These are phyloP conservation scores for Morpho deidamia DNA, from an alignment of 2,888 invertebrate genomes.

Conservation along the genomic window DNA sequence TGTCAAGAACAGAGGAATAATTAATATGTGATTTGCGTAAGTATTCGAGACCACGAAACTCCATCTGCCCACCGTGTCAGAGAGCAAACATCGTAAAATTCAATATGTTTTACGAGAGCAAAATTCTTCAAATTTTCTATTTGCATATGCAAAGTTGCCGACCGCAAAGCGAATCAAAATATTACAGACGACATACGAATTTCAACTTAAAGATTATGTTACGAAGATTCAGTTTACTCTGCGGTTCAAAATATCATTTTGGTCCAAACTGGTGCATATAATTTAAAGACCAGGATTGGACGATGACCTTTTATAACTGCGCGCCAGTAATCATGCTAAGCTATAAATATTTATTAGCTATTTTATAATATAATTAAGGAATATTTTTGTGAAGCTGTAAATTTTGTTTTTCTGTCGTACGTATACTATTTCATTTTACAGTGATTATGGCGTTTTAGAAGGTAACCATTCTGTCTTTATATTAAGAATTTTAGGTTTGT, in stretches of 20 bases:
- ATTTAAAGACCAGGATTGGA: constrained; percentile 44
- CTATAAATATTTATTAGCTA: constrained; percentile 7
- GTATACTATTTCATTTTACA: no score
- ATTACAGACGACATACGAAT: neutral
- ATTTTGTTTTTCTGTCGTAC: neutral
- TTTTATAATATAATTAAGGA: neutral
- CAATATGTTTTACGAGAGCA: constrained; percentile 28
- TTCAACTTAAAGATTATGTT: constrained; percentile 4
- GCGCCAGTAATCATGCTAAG: constrained; percentile 6
- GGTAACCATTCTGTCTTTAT: no score
- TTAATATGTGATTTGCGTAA: constrained; percentile 19
- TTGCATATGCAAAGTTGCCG: constrained; percentile 36
- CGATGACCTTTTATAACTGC: constrained; percentile 43
- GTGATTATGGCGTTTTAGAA: no score
- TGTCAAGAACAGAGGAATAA: neutral
- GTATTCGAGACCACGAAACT: constrained; percentile 14
- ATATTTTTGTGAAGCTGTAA: neutral
- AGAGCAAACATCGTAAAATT: constrained; percentile 30
- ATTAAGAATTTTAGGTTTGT: no score
- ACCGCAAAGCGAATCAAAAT: constrained; percentile 6
- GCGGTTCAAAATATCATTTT: constrained; percentile 34
- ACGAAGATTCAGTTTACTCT: constrained; percentile 1
- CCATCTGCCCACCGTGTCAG: constrained; percentile 20
- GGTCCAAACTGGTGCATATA: constrained; percentile 65
- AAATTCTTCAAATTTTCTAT: constrained; percentile 36